A percentile compares a stretch with the other conserved stretches of the same genome.
Conservation (phyloP, 2,797 vertebrate species). For the Antrozous pallidus region DNA sequence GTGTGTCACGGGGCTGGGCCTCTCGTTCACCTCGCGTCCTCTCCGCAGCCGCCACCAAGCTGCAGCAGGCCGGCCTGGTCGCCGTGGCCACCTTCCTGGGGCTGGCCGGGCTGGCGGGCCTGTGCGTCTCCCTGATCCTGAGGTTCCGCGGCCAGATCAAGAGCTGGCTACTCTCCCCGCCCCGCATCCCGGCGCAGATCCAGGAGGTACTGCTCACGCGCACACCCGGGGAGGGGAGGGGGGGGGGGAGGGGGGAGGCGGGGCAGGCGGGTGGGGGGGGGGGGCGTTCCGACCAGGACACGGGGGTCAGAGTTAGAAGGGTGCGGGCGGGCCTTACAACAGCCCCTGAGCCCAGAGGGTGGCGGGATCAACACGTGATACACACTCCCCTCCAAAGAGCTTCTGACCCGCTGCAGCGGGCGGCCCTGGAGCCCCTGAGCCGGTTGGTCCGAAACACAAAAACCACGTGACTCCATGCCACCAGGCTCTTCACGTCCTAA, state of each 20-base stretch:
- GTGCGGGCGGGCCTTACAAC: not conserved
- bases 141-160: conserved; percentile 70
- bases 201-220: too few relatives aligned
- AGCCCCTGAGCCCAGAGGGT: too few relatives aligned
- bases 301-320: not conserved
- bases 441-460: too few relatives aligned
- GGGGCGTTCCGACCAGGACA: too few relatives aligned
- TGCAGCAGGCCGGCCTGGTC: not conserved
- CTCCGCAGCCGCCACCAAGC: conserved; percentile 62
- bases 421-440: not conserved
- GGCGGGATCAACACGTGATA: fast-evolving
- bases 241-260: too few relatives aligned
- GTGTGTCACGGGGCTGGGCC: fast-evolving
- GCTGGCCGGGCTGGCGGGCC: not conserved
- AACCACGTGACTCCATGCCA: fast-evolving
- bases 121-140: conserved; percentile 49
- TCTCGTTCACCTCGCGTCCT: fast-evolving
- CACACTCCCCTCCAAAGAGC: not conserved
- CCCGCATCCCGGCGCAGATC: conserved; percentile 76
- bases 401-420: not conserved
- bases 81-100: fast-evolving
- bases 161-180: conserved; percentile 66
- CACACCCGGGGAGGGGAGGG: too few relatives aligned
- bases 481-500: not conserved
- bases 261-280: not conserved